phyloP scores from a whole-genome alignment of 2,113 vertebrate species.

The cattle (Bos taurus) region DNA sequence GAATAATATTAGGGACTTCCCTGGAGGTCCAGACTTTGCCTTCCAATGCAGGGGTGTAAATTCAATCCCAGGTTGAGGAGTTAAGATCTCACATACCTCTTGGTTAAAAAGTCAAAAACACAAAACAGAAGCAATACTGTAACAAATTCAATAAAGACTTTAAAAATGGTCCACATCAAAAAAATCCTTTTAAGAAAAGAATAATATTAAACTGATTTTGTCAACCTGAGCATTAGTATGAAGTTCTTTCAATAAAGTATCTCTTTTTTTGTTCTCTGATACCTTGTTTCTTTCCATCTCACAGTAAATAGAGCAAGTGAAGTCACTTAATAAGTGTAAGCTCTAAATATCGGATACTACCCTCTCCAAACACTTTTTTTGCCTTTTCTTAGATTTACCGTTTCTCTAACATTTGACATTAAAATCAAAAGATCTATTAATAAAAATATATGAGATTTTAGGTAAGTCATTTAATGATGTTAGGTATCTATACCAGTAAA shows the following conservation, averaged over 20 bases:
- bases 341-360: background rate
- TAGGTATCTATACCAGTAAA: background rate
- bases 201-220: background rate
- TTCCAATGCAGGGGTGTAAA: background rate
- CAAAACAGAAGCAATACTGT: background rate
- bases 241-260: background rate
- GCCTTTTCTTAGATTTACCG: background rate
- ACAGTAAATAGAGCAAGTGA: background rate
- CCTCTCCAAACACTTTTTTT: background rate
- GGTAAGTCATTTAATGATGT: background rate
- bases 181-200: background rate
- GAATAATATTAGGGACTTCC: background rate
- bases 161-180: background rate
- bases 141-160: background rate
- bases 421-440: background rate
- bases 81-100: background rate
- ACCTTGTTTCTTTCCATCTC: background rate
- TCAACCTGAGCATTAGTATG: background rate
- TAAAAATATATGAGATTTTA: background rate
- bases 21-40: background rate
- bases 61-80: background rate
- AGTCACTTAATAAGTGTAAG: background rate
- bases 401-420: background rate
- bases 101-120: background rate
- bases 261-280: background rate